Evolutionary conservation across 2,113 vertebrate species (phyloP).

Genomic region (Chaetodon trifascialis): DNA sequence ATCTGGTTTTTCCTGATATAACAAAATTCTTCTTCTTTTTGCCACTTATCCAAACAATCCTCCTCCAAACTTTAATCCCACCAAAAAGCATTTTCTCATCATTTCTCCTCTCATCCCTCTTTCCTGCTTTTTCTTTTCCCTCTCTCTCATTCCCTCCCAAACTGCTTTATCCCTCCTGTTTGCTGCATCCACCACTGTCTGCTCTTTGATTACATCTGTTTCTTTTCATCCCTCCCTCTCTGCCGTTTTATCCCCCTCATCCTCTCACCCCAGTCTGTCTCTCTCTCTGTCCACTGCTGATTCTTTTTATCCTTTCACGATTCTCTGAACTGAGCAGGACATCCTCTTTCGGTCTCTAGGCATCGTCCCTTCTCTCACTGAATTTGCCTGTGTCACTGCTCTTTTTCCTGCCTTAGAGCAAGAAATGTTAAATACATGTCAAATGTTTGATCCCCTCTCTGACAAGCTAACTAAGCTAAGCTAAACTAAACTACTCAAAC

Average conservation of each 20-base stretch:
- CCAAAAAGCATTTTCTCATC: neutral
- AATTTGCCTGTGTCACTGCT: too few relatives aligned
- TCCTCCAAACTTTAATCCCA: neutral
- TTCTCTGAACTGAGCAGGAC: slow-evolving; percentile 5
- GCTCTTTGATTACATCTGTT: slow-evolving; percentile 24
- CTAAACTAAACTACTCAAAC: neutral
- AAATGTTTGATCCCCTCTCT: slow-evolving; percentile 8
- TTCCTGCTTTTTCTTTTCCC: slow-evolving; percentile 8
- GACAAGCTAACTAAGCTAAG: neutral
- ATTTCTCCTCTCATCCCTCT: neutral
- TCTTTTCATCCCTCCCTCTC: slow-evolving; percentile 19
- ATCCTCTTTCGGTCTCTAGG: neutral
- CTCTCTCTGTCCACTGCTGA: slow-evolving; percentile 9
- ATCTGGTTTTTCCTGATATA: neutral
- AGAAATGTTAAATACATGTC: neutral
- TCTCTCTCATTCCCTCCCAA: slow-evolving; percentile 3
- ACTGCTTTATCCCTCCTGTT: slow-evolving; percentile 16
- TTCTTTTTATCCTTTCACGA: slow-evolving; percentile 20
- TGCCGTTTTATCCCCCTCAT: slow-evolving; percentile 16
- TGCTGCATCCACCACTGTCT: neutral
- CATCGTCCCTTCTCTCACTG: neutral
- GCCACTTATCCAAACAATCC: neutral
- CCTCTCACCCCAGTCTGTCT: slow-evolving; percentile 12
- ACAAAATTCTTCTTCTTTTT: neutral
- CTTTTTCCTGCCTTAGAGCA: neutral